These are phyloP conservation scores for Hydriomena furcata DNA, from an alignment of 2,888 invertebrate genomes.

Conservation along the genomic window DNA sequence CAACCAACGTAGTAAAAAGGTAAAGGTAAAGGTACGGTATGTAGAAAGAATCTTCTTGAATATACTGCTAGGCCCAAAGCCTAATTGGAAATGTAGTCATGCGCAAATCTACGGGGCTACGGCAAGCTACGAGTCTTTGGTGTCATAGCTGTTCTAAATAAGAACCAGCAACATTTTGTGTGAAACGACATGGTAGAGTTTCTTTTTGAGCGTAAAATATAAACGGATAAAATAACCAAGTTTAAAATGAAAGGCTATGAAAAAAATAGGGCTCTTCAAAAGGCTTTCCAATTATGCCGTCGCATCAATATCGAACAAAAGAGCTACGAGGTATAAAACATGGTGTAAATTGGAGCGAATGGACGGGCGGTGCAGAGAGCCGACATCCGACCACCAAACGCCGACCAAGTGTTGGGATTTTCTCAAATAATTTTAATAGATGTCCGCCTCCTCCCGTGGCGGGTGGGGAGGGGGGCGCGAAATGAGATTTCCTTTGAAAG, in stretches of 20 bases:
- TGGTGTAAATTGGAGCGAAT: slow-evolving; percentile 48
- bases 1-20: no score
- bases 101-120: slow-evolving; percentile 1
- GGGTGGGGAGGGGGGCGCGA: slow-evolving; percentile 44
- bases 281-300: slow-evolving; percentile 50
- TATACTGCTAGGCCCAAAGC: slow-evolving; percentile 6
- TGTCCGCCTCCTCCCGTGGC: slow-evolving; percentile 51
- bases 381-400: slow-evolving; percentile 31
- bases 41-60: background rate
- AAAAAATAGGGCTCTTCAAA: slow-evolving; percentile 44
- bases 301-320: slow-evolving; percentile 52
- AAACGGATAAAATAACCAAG: slow-evolving; percentile 6
- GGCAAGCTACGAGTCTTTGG: background rate
- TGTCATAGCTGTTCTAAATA: background rate
- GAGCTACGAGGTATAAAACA: slow-evolving; percentile 55
- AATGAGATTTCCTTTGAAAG: slow-evolving; percentile 82
- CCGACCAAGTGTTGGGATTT: slow-evolving; percentile 58
- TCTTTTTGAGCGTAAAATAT: slow-evolving; percentile 1
- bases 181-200: background rate
- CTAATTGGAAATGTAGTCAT: slow-evolving; percentile 15
- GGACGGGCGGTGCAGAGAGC: slow-evolving; percentile 33
- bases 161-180: background rate
- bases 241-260: slow-evolving; percentile 35
- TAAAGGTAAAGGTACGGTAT: no score
- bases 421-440: slow-evolving; percentile 80